Base-by-base conservation (phyloP, 2,113 vertebrate species). In the Orycteropus afer region DNA sequence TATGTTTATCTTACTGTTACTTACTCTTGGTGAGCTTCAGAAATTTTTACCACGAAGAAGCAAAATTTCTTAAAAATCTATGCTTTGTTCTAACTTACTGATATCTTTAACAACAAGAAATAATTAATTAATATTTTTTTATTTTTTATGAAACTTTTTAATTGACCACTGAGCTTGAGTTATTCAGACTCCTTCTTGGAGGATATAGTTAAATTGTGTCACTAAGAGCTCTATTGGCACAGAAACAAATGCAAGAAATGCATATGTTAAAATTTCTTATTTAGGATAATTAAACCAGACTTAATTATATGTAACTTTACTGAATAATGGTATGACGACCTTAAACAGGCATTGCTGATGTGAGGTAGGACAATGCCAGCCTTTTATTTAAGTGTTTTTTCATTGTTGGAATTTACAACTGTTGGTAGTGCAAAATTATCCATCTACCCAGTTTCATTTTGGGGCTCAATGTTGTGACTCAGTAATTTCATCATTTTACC, bases 401-500 rank as follows among this genome's bases (percentile, higher is more conserved):
- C 11, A 12, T 86, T 15, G 34, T 71, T 94, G 27, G 49, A 87
- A 81, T 95, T 79, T 89, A 74, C 79, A 77, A 10, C 79, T 82
- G 61, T 86, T 86, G 29, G 91, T 89, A 89, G 15, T 67, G 9
- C 32, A 85, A 89, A 96, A 82, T 69, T 82, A 84, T 79, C 55
- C 22, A 73, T 76, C 12, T 17, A 51, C 15, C 82, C 25, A 1
- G 20, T 94, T 95, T 82, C 7, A 23, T 40, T 93, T 42, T 91
- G 96, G 94, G 73, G 57, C 76, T 94, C 40, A 89, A 7, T 53
- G 1, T 1, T 87, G 1, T 61, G 88, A 91, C 57, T 89, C 6
- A 23, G n/a, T 57, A 80, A 61, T 88, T 97, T 92, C 40, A 94
- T 13, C 42, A 40, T 86, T 2, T 92, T 93, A 65, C 32, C 89